Percentiles rank a stretch among this genome's conserved stretches.
These are phyloP conservation scores for Myotis brandtii DNA, from an alignment of 2,113 vertebrate species.

Conservation along the genomic window DNA sequence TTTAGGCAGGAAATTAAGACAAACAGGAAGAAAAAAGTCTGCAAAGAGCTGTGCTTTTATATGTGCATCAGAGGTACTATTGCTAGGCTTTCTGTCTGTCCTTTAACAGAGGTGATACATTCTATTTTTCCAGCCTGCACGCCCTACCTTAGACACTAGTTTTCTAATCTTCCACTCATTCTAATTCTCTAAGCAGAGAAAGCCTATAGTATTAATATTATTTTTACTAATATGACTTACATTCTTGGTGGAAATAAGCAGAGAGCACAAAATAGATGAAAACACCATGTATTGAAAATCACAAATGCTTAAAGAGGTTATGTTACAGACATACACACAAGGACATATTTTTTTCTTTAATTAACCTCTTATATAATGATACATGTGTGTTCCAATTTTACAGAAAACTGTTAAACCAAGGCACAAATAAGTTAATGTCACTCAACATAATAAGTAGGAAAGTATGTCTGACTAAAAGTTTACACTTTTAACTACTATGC, in stretches of 20 bases:
- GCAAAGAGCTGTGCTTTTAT: background rate
- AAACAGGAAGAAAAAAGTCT: conserved; percentile 4
- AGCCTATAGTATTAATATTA: background rate
- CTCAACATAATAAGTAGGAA: background rate
- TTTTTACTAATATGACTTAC: background rate
- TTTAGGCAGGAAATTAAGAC: conserved; percentile 51
- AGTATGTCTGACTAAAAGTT: background rate
- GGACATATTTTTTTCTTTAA: background rate
- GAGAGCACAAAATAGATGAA: conserved; percentile 6
- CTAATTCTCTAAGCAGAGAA: background rate
- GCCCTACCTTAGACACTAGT: background rate
- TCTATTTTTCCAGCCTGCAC: background rate
- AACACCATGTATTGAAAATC: background rate
- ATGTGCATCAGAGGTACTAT: background rate
- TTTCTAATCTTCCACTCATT: conserved; percentile 23
- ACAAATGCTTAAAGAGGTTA: conserved; percentile 16
- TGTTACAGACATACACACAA: background rate
- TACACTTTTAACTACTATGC: background rate
- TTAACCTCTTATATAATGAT: background rate
- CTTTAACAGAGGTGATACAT: background rate
- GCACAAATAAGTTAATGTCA: conserved; percentile 3
- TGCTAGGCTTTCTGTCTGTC: background rate
- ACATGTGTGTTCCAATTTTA: background rate
- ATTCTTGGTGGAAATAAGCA: conserved; percentile 46
- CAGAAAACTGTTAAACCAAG: conserved; percentile 34